phyloP scores from a whole-genome alignment of 2,113 vertebrate genomes.

The Neotoma lepida region DNA sequence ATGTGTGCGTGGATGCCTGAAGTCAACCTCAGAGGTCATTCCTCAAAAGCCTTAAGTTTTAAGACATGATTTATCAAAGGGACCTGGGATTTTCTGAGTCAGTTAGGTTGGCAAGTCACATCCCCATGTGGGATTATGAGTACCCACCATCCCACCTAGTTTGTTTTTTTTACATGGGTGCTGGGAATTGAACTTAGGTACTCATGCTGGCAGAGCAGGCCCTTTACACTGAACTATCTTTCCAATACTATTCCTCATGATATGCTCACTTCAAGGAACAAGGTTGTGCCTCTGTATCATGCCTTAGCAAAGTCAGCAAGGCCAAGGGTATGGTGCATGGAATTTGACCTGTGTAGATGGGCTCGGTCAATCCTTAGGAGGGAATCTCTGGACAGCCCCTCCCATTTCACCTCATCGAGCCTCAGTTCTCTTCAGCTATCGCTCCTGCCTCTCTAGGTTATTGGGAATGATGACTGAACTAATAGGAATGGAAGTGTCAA shows the following conservation, averaged over 20 bases:
- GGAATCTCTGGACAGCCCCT: neutral
- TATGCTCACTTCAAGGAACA: neutral
- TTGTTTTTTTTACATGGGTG: neutral
- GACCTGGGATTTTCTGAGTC: neutral
- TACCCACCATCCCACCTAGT: neutral
- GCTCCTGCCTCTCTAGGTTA: neutral
- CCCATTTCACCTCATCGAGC: too few species aligned
- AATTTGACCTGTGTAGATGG: neutral
- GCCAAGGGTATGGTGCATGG: neutral
- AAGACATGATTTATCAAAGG: neutral
- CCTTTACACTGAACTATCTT: neutral
- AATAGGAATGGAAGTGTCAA: neutral
- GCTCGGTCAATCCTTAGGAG: neutral
- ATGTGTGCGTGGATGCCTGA: neutral
- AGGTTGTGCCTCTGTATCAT: fast-evolving
- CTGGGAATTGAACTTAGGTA: neutral
- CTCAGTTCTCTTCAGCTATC: fast-evolving
- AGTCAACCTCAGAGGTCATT: neutral
- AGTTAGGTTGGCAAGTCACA: neutral
- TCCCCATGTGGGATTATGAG: neutral
- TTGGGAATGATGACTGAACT: neutral
- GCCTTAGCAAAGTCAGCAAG: neutral
- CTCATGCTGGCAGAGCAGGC: neutral
- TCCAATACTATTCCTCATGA: too few species aligned
- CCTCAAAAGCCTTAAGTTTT: neutral